Evolutionary conservation across 1,140 invertebrate species (phyloP).

Genomic region (Pseudachorutes palmiensis): DNA sequence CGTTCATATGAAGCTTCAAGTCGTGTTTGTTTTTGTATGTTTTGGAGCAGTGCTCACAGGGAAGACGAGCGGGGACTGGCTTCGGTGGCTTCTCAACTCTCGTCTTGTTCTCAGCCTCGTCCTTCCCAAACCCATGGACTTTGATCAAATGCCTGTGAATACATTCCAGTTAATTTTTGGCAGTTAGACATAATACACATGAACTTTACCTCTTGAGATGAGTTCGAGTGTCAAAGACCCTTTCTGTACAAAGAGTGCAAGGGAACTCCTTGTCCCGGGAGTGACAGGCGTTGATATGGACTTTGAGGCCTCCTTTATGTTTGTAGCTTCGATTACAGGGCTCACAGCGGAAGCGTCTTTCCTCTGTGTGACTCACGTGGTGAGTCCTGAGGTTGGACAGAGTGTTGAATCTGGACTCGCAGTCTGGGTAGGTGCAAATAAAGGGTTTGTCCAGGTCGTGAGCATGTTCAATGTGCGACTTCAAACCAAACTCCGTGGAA

Average conservation of each 20-base stretch:
- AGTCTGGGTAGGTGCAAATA: not conserved
- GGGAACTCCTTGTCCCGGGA: not conserved
- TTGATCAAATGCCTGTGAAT: not conserved
- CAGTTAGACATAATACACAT: not conserved
- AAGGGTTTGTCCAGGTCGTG: constrained; percentile 3
- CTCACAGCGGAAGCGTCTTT: not conserved
- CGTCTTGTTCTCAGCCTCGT: not conserved
- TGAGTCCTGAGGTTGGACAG: not conserved
- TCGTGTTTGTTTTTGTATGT: not conserved
- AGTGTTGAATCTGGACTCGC: not conserved
- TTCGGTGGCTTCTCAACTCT: not conserved
- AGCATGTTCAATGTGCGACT: not conserved
- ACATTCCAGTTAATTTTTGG: not conserved
- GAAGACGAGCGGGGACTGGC: not conserved
- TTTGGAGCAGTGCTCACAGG: not conserved
- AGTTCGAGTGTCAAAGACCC: constrained; percentile 5
- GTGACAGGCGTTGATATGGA: constrained; percentile 3
- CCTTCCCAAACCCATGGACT: not conserved
- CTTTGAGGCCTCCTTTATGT: constrained; percentile 2
- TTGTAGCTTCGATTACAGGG: constrained; percentile 8
- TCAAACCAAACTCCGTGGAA: not conserved
- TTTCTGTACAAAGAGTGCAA: not conserved
- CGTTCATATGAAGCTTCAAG: not conserved
- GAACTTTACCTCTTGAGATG: not conserved
- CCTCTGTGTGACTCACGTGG: not conserved